Evolutionary conservation across 2,888 invertebrate species (phyloP).

Genomic region (Oscheius sp.): DNA sequence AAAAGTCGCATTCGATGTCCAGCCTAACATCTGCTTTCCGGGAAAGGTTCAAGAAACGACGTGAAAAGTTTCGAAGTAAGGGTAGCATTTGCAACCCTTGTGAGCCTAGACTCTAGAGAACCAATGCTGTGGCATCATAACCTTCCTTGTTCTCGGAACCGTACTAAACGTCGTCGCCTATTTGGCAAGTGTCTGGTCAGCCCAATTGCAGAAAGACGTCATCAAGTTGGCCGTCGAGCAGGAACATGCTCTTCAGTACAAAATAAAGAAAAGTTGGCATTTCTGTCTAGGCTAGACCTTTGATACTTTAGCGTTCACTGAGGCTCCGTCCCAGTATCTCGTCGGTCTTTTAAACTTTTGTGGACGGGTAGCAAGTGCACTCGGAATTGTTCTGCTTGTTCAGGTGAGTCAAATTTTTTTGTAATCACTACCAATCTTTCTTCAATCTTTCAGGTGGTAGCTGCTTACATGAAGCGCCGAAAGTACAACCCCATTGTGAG

Average conservation of each 20-base stretch:
- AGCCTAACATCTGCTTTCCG: constrained; percentile 29
- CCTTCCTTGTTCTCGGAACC: constrained; percentile 51
- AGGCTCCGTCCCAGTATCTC: constrained; percentile 61
- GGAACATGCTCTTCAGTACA: constrained; percentile 47
- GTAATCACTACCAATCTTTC: not conserved
- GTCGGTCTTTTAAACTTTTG: constrained; percentile 59
- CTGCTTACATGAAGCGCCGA: constrained; percentile 47
- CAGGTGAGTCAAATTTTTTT: constrained; percentile 44
- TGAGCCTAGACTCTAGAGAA: constrained; percentile 46
- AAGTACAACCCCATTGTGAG: constrained; percentile 46
- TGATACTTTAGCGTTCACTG: constrained; percentile 43
- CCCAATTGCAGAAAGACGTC: constrained; percentile 60
- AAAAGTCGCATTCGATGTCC: constrained; percentile 39
- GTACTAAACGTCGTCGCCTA: constrained; percentile 53
- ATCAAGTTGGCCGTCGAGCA: constrained; percentile 61
- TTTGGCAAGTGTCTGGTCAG: constrained; percentile 56
- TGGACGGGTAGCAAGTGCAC: constrained; percentile 58
- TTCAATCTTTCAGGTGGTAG: constrained; percentile 38
- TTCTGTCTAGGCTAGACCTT: not conserved
- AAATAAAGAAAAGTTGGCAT: constrained; percentile 52
- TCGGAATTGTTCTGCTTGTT: constrained; percentile 62
- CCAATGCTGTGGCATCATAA: constrained; percentile 56
- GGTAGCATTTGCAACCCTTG: not conserved
- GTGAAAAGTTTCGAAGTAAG: constrained; percentile 40
- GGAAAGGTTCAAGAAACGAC: constrained; percentile 35